phyloP scores from a whole-genome alignment of 1,140 invertebrate genomes.

The Thalassaphorura encarpata region DNA sequence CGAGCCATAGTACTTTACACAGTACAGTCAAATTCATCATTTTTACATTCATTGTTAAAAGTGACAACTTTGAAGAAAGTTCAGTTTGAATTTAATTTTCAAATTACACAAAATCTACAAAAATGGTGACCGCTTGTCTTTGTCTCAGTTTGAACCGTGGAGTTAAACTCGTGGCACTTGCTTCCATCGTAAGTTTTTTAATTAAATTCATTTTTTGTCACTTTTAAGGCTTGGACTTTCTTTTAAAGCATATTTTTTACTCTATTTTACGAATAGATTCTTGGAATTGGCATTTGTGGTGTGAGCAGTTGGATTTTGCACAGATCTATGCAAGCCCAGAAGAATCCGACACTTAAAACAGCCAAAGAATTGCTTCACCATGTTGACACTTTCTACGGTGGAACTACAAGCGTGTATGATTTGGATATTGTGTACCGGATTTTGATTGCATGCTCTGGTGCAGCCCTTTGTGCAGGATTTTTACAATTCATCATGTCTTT shows the following conservation, averaged over 20 bases:
- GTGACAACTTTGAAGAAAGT: too few species aligned
- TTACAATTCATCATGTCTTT: conserved; percentile 30
- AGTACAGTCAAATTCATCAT: too few species aligned
- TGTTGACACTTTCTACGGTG: conserved; percentile 30
- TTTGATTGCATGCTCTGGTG: conserved; percentile 9
- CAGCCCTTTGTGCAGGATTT: conserved; percentile 15
- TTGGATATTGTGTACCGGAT: conserved; percentile 29
- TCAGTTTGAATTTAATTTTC: too few species aligned
- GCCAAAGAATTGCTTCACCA: conserved; percentile 22
- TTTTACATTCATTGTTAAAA: too few species aligned
- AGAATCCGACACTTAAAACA: conserved; percentile 27
- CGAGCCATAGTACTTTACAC: too few species aligned
- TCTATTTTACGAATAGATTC: conserved; percentile 6
- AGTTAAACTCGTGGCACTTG: conserved; percentile 21
- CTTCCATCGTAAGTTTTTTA: conserved; percentile 9
- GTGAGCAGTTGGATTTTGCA: conserved; percentile 27
- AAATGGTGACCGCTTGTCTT: conserved; percentile 5
- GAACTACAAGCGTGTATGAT: conserved; percentile 28
- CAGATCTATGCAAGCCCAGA: conserved; percentile 21
- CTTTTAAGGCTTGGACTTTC: not conserved
- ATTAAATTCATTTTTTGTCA: not conserved
- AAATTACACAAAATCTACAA: not conserved
- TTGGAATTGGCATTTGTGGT: conserved; percentile 12
- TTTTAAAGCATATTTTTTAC: not conserved
- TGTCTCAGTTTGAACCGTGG: conserved; percentile 17